phyloP scores from a whole-genome alignment of 1,140 invertebrate genomes.

The Kradibia gibbosae region DNA sequence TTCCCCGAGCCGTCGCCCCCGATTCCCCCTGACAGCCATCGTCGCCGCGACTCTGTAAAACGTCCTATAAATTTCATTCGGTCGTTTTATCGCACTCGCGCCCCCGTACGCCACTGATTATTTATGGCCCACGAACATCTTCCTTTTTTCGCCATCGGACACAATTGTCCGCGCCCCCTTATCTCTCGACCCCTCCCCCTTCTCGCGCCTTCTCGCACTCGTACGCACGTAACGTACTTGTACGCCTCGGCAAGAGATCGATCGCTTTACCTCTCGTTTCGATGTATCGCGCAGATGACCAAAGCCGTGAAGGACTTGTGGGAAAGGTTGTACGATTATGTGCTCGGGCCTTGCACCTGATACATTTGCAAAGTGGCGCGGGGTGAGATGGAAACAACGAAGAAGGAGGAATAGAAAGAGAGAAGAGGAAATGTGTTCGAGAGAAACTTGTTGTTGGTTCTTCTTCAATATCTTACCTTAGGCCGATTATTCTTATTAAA shows the following conservation, averaged over 20 bases:
- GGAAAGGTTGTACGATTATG: neutral
- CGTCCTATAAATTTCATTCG: constrained; percentile 71
- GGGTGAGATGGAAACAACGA: neutral
- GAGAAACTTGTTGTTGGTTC: neutral
- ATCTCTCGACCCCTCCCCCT: neutral
- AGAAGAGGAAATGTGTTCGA: neutral
- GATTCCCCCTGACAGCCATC: constrained; percentile 67
- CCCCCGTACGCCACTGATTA: constrained; percentile 57
- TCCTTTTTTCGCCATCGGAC: neutral
- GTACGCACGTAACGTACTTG: no score
- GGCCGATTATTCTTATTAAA: constrained; percentile 40
- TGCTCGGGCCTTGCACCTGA: neutral
- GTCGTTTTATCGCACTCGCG: constrained; percentile 61
- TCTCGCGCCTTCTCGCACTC: neutral
- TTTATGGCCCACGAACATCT: constrained; percentile 60
- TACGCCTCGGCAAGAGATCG: constrained; percentile 31
- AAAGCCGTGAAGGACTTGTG: neutral
- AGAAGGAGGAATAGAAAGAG: neutral
- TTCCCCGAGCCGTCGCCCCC: constrained; percentile 66
- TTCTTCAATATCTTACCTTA: constrained; percentile 3
- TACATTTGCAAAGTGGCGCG: neutral
- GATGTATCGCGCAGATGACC: neutral
- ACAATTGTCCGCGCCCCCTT: neutral
- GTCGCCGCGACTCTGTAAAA: constrained; percentile 66
- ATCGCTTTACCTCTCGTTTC: constrained; percentile 42